Conservation (phyloP, 1,140 invertebrate species). For the Penaeus chinensis region DNA sequence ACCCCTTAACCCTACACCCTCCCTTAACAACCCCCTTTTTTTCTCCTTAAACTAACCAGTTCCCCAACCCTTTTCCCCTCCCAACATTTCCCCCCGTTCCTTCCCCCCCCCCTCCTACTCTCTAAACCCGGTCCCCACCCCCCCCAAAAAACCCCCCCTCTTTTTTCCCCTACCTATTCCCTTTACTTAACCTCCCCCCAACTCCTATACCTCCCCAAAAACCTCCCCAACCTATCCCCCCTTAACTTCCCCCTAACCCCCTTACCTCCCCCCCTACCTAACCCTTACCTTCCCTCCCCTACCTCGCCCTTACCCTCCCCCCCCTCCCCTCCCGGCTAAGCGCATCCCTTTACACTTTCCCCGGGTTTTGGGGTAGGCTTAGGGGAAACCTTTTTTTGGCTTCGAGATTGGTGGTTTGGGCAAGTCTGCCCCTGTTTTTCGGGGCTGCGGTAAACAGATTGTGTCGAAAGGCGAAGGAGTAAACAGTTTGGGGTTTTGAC, state of each 20-base stretch:
- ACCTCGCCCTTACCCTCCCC: background rate
- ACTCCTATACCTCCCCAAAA: background rate
- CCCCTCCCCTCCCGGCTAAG: background rate
- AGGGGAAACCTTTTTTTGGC: slow-evolving; percentile 17
- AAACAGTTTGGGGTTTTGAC: slow-evolving; percentile 49
- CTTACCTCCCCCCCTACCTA: background rate
- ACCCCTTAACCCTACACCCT: no score
- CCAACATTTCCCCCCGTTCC: no score
- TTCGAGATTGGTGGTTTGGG: slow-evolving; percentile 25
- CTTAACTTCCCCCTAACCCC: background rate
- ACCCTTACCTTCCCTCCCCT: background rate
- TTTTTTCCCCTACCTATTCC: background rate
- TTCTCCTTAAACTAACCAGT: background rate
- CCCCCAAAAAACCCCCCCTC: no score
- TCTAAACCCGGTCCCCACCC: no score
- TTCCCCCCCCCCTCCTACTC: no score
- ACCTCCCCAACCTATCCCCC: background rate
- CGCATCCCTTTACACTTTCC: background rate
- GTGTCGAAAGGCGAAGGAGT: slow-evolving; percentile 24
- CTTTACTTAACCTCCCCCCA: background rate
- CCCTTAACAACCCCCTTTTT: no score
- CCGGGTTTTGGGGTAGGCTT: background rate
- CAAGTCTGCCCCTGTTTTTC: slow-evolving; percentile 30
- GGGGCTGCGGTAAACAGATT: slow-evolving; percentile 38
- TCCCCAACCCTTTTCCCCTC: background rate